Evolutionary conservation across 1,140 invertebrate species (phyloP).

Genomic region (Pseudachorutes palmiensis): DNA sequence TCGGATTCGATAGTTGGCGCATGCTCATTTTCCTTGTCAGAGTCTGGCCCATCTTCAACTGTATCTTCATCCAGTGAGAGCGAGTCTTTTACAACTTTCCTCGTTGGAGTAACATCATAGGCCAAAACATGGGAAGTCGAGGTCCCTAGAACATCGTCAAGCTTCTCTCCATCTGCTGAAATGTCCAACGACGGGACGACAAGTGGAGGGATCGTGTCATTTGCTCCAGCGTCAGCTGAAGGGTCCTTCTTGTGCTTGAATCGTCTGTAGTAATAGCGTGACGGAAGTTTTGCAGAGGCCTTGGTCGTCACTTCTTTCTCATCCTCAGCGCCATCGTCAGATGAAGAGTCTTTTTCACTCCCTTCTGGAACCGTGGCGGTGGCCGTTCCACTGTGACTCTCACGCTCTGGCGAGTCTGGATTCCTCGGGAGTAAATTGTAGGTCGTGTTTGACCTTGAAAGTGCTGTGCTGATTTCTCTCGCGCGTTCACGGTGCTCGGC

Average conservation of each 20-base stretch:
- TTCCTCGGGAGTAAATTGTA: background rate
- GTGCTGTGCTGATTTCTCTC: conserved; percentile 12
- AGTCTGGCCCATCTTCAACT: conserved; percentile 25
- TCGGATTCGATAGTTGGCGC: background rate
- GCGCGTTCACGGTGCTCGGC: conserved; percentile 27
- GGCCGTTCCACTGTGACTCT: conserved; percentile 2
- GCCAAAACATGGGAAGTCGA: conserved; percentile 33
- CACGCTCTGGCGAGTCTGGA: conserved; percentile 3
- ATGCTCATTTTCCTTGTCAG: conserved; percentile 6
- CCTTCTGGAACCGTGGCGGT: background rate
- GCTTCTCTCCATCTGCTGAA: no score
- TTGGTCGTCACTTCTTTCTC: background rate
- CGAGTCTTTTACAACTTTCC: conserved; percentile 17
- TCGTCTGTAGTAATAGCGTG: conserved; percentile 34
- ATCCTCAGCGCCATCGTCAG: background rate
- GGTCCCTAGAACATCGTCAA: no score
- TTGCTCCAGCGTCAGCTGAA: background rate
- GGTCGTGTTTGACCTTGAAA: background rate
- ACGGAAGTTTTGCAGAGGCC: conserved; percentile 31
- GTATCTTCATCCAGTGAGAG: background rate
- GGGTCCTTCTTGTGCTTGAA: conserved; percentile 32
- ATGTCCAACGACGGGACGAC: no score
- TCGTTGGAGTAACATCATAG: conserved; percentile 30
- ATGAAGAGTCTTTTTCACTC: conserved; percentile 14
- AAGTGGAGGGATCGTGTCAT: background rate